Conservation (phyloP, 2,113 vertebrate species). For the Oreocharis arfaki region DNA sequence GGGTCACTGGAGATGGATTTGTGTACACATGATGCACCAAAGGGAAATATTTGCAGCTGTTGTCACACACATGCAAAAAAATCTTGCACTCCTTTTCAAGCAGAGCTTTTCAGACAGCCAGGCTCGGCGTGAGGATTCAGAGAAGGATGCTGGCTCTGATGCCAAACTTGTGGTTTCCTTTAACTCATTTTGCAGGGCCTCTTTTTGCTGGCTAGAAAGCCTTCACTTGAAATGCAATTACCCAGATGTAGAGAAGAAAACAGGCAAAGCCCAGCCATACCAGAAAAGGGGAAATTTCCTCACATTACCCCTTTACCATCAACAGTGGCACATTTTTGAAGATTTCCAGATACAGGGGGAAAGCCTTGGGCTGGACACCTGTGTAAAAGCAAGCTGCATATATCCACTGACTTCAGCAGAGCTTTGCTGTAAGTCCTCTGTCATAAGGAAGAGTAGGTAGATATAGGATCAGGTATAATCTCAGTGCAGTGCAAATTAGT, state of each 20-base stretch:
- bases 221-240: constrained; percentile 40
- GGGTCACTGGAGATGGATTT: neutral
- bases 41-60: neutral
- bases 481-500: neutral
- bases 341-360: neutral
- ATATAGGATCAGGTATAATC: neutral
- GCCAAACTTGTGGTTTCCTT: constrained; percentile 62
- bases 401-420: neutral
- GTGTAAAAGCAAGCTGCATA: neutral
- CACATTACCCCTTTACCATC: neutral
- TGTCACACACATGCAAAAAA: neutral
- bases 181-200: constrained; percentile 54
- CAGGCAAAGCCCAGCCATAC: neutral
- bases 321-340: neutral
- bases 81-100: neutral
- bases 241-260: neutral
- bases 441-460: neutral
- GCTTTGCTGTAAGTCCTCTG: neutral
- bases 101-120: constrained; percentile 33
- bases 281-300: constrained; percentile 26
- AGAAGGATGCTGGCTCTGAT: constrained; percentile 40
- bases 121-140: neutral
- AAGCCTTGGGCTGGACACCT: neutral
- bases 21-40: neutral
- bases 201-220: constrained; percentile 44